Evolutionary conservation across 1,140 invertebrate species (phyloP).

Genomic region (Glossosoma conforme): DNA sequence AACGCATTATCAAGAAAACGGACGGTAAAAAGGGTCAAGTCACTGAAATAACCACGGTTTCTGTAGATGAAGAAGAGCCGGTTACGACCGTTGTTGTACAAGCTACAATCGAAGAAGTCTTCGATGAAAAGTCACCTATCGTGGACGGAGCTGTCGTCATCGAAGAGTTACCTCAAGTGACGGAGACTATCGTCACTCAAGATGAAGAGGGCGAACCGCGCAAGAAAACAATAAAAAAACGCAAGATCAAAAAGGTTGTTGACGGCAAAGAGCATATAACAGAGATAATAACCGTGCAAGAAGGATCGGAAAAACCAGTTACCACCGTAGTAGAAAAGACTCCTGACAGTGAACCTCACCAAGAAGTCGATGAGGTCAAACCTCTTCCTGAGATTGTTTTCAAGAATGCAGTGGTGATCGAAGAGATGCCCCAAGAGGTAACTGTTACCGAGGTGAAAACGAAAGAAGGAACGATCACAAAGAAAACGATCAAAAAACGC

Average conservation of each 20-base stretch:
- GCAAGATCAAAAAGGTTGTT: slow-evolving; percentile 34
- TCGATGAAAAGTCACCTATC: slow-evolving; percentile 26
- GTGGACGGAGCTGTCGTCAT: slow-evolving; percentile 39
- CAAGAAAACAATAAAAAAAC: slow-evolving; percentile 33
- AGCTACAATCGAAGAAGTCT: slow-evolving; percentile 21
- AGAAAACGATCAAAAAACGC: slow-evolving; percentile 30
- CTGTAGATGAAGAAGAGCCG: slow-evolving; percentile 36
- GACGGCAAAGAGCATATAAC: slow-evolving; percentile 34
- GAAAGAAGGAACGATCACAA: slow-evolving; percentile 32
- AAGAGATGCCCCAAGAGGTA: slow-evolving; percentile 16
- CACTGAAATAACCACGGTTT: slow-evolving; percentile 36
- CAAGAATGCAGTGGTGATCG: too few species aligned
- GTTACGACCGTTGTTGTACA: slow-evolving; percentile 33
- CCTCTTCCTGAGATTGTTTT: slow-evolving; percentile 1
- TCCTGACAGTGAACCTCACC: background rate
- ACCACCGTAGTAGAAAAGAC: slow-evolving; percentile 24
- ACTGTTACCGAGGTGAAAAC: slow-evolving; percentile 40
- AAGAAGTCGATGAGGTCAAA: background rate
- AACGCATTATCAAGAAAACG: slow-evolving; percentile 34
- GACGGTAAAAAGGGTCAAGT: slow-evolving; percentile 33
- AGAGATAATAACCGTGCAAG: slow-evolving; percentile 31
- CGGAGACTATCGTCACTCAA: slow-evolving; percentile 43
- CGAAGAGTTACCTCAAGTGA: slow-evolving; percentile 42
- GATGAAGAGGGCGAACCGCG: slow-evolving; percentile 36
- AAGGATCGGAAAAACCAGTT: slow-evolving; percentile 29